A percentile compares a stretch with the other conserved stretches of the same genome.
phyloP scores from a whole-genome alignment of 2,797 vertebrate species.

The Lates japonicus region DNA sequence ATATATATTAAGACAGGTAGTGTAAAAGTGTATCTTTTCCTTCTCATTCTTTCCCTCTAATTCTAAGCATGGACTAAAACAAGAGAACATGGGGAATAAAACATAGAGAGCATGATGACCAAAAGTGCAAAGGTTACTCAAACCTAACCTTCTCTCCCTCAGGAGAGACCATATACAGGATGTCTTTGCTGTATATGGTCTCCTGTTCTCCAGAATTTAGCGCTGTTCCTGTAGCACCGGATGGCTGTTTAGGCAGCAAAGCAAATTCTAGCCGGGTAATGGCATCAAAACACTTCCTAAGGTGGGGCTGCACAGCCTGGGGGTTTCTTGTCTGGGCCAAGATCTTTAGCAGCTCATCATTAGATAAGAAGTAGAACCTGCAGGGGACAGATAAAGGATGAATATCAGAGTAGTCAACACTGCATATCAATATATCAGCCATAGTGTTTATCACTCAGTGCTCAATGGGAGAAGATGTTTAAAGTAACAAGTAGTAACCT shows the following conservation, averaged over 20 bases:
- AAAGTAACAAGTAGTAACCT: background rate
- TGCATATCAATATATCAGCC: conserved; percentile 1
- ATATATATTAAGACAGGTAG: background rate
- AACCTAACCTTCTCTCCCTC: conserved; percentile 89
- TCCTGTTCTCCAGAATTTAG: conserved; percentile 73
- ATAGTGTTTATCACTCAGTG: background rate
- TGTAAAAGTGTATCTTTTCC: background rate
- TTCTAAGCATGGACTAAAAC: conserved; percentile 14
- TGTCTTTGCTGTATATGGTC: conserved; percentile 87
- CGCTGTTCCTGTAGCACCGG: background rate
- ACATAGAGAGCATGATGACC: conserved; percentile 12
- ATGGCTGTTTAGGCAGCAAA: conserved; percentile 61
- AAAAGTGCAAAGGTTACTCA: conserved; percentile 19
- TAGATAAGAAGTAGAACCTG: conserved; percentile 93
- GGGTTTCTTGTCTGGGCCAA: conserved; percentile 91
- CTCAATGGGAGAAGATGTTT: conserved; percentile 6
- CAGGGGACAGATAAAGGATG: conserved; percentile 8
- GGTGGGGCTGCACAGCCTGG: conserved; percentile 91
- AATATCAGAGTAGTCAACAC: conserved; percentile 13
- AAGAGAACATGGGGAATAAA: conserved; percentile 28
- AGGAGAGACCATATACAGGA: conserved; percentile 90
- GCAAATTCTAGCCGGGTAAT: conserved; percentile 88
- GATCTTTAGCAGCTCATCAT: conserved; percentile 92
- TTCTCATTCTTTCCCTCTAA: background rate
- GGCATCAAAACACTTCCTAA: conserved; percentile 92